Percentiles rank a stretch among this genome's conserved stretches.
Evolutionary conservation across 2,797 vertebrate genomes (phyloP).

Genomic region (Oryzias sinensis): DNA sequence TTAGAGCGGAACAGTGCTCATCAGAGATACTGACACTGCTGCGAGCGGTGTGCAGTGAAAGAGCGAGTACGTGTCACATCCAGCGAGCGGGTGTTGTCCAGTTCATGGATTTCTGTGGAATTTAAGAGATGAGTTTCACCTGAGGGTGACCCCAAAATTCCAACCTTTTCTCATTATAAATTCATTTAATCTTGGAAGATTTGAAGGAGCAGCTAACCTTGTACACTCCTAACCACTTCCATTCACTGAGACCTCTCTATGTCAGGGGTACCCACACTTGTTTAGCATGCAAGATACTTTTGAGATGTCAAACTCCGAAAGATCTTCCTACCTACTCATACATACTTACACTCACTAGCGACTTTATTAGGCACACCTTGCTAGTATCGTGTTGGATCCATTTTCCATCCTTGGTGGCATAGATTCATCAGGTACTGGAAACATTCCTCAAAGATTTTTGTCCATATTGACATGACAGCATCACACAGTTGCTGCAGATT

Average conservation of each 20-base stretch:
- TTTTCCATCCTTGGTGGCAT: too few species aligned
- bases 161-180: conserved; percentile 59
- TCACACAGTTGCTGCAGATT: too few species aligned
- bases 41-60: conserved; percentile 8
- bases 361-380: too few species aligned
- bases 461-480: too few species aligned
- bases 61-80: conserved; percentile 32
- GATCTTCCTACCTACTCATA: too few species aligned
- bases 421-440: too few species aligned
- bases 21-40: conserved; percentile 10
- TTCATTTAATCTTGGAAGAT: conserved; percentile 59
- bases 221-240: conserved; percentile 43
- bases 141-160: conserved; percentile 54
- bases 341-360: too few species aligned
- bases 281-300: too few species aligned
- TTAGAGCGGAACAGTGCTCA: conserved; percentile 23
- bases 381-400: too few species aligned
- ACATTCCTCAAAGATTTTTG: too few species aligned
- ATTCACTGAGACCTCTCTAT: conserved; percentile 15
- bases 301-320: too few species aligned
- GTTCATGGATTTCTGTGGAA: conserved; percentile 38
- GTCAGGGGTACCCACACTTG: too few species aligned
- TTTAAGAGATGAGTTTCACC: conserved; percentile 12
- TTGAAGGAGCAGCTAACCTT: conserved; percentile 53
- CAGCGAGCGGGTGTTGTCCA: conserved; percentile 24